Conservation (phyloP, 2,797 vertebrate genomes). For the Nannoperca obscura region DNA sequence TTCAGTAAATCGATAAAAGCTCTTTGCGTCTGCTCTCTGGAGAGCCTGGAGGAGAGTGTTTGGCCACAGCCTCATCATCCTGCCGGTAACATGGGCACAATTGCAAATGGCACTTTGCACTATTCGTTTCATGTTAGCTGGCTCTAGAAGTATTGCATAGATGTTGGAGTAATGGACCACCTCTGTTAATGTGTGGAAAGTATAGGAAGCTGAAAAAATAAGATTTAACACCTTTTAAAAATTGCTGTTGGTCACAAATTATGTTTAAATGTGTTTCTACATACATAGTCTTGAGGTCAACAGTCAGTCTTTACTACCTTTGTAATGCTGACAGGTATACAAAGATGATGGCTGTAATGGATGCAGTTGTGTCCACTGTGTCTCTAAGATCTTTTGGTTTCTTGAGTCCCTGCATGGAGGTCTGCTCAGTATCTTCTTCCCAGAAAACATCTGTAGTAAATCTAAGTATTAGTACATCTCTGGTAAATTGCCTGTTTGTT, state of each 20-base stretch:
- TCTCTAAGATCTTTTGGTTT: slow-evolving; percentile 23
- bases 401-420: slow-evolving; percentile 1
- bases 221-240: neutral
- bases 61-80: slow-evolving; percentile 27
- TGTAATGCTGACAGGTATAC: neutral
- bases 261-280: neutral
- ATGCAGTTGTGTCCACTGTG: neutral
- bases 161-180: neutral
- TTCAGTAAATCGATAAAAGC: slow-evolving; percentile 54
- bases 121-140: slow-evolving; percentile 1
- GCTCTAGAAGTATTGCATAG: neutral
- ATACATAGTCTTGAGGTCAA: neutral
- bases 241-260: neutral
- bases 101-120: slow-evolving; percentile 16
- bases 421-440: slow-evolving; percentile 42
- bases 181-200: neutral
- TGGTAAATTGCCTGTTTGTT: slow-evolving; percentile 31
- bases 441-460: slow-evolving; percentile 37
- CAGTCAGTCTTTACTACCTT: neutral
- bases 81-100: neutral
- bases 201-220: neutral
- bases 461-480: too few species aligned
- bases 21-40: slow-evolving; percentile 34
- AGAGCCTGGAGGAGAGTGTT: slow-evolving; percentile 30
- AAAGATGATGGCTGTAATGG: neutral